Conservation (phyloP, 2,797 vertebrate genomes). For the Calcarius lapponicus region DNA sequence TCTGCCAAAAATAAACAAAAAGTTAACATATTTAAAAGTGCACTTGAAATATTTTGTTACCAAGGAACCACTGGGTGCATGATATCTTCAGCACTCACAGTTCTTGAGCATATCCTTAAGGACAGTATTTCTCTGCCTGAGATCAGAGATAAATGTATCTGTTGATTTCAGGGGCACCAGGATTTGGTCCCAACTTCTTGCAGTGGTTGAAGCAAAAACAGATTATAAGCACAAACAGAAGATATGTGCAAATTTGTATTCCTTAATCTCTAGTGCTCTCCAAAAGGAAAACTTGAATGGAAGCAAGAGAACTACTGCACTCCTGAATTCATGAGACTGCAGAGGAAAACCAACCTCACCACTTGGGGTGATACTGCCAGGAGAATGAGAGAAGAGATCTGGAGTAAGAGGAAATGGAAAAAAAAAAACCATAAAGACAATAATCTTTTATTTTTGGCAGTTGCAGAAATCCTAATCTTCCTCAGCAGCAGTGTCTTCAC, state of each 20-base stretch:
- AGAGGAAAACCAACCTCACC: background rate
- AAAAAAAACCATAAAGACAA: background rate
- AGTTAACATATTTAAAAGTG: constrained; percentile 45
- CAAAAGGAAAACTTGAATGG: background rate
- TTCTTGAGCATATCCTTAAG: background rate
- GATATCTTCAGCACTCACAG: background rate
- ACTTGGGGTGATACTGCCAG: background rate
- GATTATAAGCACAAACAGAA: background rate
- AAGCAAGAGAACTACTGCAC: background rate
- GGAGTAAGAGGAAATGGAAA: background rate
- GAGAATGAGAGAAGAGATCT: background rate
- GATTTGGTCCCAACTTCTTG: background rate
- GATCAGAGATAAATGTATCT: background rate
- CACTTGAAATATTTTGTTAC: constrained; percentile 49
- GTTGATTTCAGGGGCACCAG: background rate
- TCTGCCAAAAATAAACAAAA: constrained; percentile 19
- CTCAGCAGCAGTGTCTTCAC: background rate
- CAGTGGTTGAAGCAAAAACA: background rate
- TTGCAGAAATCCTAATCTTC: background rate
- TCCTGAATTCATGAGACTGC: background rate
- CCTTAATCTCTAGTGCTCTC: background rate
- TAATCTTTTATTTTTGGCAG: background rate
- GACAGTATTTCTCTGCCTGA: constrained; percentile 7
- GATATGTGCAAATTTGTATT: background rate
- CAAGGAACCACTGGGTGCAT: constrained; percentile 19